phyloP scores from a whole-genome alignment of 2,888 invertebrate genomes.

The Caenorhabditis macrosperma region DNA sequence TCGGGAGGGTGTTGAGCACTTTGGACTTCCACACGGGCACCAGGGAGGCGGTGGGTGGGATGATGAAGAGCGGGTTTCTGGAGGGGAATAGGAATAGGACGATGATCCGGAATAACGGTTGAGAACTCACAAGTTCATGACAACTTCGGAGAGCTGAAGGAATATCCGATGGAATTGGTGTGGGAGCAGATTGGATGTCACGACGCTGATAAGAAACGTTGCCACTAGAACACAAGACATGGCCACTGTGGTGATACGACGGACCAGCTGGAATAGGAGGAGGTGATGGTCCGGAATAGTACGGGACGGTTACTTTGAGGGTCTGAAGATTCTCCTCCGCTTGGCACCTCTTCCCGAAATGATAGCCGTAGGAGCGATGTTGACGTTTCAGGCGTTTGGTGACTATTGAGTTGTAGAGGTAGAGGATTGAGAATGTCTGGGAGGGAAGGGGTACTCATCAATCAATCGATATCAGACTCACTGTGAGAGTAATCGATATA shows the following conservation, averaged over 20 bases:
- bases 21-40: constrained; percentile 24
- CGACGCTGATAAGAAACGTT: constrained; percentile 1
- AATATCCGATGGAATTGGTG: constrained; percentile 3
- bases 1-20: not conserved
- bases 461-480: not conserved
- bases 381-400: constrained; percentile 21
- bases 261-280: constrained; percentile 20
- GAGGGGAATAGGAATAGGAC: not conserved
- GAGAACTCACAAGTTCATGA: constrained; percentile 16
- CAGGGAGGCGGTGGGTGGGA: constrained; percentile 1
- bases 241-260: not conserved
- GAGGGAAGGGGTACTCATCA: not conserved
- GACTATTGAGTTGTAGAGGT: constrained; percentile 29
- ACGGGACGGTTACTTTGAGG: constrained; percentile 5
- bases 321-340: constrained; percentile 27
- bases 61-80: constrained; percentile 19
- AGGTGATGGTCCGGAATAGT: not conserved
- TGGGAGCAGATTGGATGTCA: constrained; percentile 1
- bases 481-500: constrained; percentile 5
- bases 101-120: not conserved
- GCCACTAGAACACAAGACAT: not conserved
- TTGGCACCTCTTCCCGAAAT: constrained; percentile 39
- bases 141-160: constrained; percentile 18
- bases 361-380: constrained; percentile 35
- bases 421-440: constrained; percentile 19